Base-by-base conservation (phyloP, 2,797 vertebrate species). In the Fratercula arctica region DNA sequence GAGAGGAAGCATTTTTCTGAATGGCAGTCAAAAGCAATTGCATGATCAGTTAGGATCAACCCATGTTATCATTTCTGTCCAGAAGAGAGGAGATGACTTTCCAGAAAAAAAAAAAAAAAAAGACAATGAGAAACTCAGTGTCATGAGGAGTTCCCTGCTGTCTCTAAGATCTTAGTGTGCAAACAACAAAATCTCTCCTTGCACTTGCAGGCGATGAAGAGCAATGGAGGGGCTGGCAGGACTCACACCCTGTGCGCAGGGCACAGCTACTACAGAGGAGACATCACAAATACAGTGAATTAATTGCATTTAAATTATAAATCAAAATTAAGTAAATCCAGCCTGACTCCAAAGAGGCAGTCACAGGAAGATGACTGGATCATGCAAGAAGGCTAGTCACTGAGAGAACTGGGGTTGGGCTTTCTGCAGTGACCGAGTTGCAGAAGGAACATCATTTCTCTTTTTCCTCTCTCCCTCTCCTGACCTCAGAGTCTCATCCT, bases 181-280 rank as follows among this genome's bases (percentile, higher is more conserved):
- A 69, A 69, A 59, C 11, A 29, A 69, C 50, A 69, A 79, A 78
- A 83, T 48, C 61, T 79, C 60, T 63, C 50, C 50, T 54, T 78
- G 37, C n/a, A 9, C 12, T 74, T 63, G 53, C 56, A 78, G 54
- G 37, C 24, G 48, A 39, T 35, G 60, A 57, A 69, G 39, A 18
- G 14, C 26, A 50, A 41, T 0, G 0, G 21, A 45, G 29, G 48
- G 26, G 12, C 13, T 0, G 0, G 16, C 4, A 41, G 43, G 78
- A 79, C 43, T 56, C 61, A 41, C 29, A 56, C 11, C 29, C 25
- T 56, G 3, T 23, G n/a, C 61, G 57, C n/a, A 39, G 56, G 54
- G 18, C 33, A 67, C 54, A 39, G 48, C 66, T 51, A 37, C 29
- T 60, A 39, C 48, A 63, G 48, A 73, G 25, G 14, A 37, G 60